Evolutionary conservation across 2,888 invertebrate species (phyloP), one percentile per base, ranked within the genome.

Genomic region (Vannuccia rotundouncinata): DNA sequence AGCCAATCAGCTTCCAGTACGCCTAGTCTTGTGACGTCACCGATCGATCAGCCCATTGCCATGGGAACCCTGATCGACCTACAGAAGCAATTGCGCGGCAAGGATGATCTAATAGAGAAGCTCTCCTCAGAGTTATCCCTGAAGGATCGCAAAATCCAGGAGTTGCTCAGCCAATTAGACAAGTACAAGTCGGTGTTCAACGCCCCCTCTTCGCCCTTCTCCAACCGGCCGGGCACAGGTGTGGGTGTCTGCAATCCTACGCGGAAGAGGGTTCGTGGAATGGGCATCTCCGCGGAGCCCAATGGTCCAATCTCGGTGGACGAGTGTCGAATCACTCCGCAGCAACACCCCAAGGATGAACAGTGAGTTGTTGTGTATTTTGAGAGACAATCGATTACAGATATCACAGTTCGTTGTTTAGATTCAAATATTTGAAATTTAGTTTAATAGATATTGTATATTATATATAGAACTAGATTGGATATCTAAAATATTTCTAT

Each of bases 251-350:
- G 45, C 27, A 77, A 31, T 90, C 78, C 85, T 84, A 79, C 81
- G 81, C 83, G 74, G 82, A 77, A 30, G 22, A 28, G 80, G 25
- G 79, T 94, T 88, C 90, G 96, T 84, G 94, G 95, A 29, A 93
- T 93, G 89, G 96, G 96, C 83, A 96, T 96, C 84, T 95, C 95
- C 0, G 96, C 95, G 25, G 96, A 96, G 87, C 95, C 96, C 0
- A 94, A 93, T 85, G 92, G 91, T 83, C 92, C 92, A 85, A 91
- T 91, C 31, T 92, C 92, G 0, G 91, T 94, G 59, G 93, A 93
- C 85, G 89, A 94, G 85, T 27, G 27, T 27, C 29, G 30, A 17
- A 2, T 25, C 59, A 1, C 5, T 22, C 25, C 66, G 25, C 29
- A 73, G 29, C 22, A 73, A 25, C n/a, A 77, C 59, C 27, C 77